Conservation (phyloP, 1,140 invertebrate species). For the Pseudoatta argentina region DNA sequence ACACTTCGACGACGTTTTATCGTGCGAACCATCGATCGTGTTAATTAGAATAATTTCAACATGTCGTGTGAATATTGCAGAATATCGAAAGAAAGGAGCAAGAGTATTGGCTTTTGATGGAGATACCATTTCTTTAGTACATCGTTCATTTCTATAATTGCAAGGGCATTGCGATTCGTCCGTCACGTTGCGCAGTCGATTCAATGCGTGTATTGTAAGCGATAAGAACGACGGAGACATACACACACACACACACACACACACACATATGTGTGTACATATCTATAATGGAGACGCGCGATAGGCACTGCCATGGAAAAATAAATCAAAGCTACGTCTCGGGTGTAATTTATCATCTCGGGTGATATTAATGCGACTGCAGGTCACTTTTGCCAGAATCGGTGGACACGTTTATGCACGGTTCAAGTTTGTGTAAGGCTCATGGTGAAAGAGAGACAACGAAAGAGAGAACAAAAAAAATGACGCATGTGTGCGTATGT, state of each 20-base stretch:
- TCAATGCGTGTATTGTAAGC: slow-evolving; percentile 29
- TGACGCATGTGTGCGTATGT: background rate
- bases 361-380: slow-evolving; percentile 79
- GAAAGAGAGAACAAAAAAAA: slow-evolving; percentile 14
- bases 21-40: background rate
- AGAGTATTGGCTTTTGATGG: background rate
- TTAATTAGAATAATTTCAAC: slow-evolving; percentile 7
- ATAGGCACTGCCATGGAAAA: slow-evolving; percentile 65
- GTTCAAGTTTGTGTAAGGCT: slow-evolving; percentile 30
- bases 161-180: slow-evolving; percentile 19
- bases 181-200: slow-evolving; percentile 32
- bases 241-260: no score
- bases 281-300: slow-evolving; percentile 36
- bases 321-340: slow-evolving; percentile 60
- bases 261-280: background rate
- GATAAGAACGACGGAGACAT: slow-evolving; percentile 59
- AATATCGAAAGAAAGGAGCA: background rate
- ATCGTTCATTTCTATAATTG: slow-evolving; percentile 49
- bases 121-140: slow-evolving; percentile 25
- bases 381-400: slow-evolving; percentile 55
- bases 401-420: slow-evolving; percentile 32
- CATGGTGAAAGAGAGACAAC: slow-evolving; percentile 30
- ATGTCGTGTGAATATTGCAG: no score
- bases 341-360: slow-evolving; percentile 77
- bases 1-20: background rate